These are phyloP conservation scores for Sminthopsis crassicaudata DNA, from an alignment of 2,113 vertebrate species.

Conservation along the genomic window DNA sequence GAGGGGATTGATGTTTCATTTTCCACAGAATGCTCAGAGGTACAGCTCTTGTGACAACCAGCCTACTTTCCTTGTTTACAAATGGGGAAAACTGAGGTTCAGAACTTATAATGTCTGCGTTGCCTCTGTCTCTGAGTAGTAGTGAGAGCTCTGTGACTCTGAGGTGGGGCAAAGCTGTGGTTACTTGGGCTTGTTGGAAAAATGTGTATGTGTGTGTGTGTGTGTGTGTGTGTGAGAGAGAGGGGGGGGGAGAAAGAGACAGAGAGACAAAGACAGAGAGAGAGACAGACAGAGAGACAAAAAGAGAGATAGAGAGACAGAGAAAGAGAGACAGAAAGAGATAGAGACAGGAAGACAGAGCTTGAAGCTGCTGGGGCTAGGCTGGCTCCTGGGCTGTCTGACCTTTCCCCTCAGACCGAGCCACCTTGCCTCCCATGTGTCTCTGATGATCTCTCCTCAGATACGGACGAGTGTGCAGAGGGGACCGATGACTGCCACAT, in stretches of 20 bases:
- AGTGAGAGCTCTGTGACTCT: not conserved
- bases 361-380: not conserved
- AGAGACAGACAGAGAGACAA: too few relatives aligned
- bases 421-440: constrained; percentile 15
- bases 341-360: not conserved
- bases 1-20: not conserved
- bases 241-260: too few relatives aligned
- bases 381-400: not conserved
- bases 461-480: constrained; percentile 94
- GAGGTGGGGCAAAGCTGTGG: not conserved
- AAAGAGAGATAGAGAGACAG: not conserved
- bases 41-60: not conserved
- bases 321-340: not conserved
- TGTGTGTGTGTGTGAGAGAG: not conserved
- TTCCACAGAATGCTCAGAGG: not conserved
- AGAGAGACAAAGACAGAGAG: too few relatives aligned
- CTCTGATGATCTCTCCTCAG: constrained; percentile 77
- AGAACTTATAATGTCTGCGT: not conserved
- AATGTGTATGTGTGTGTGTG: not conserved
- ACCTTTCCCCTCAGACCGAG: not conserved
- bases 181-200: not conserved
- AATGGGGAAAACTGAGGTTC: not conserved
- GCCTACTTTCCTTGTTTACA: not conserved
- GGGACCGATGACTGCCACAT: constrained; percentile 97
- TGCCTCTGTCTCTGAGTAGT: not conserved